Evolutionary conservation across 2,888 invertebrate species (phyloP).

Genomic region (Drepanosiphum platanoidis): DNA sequence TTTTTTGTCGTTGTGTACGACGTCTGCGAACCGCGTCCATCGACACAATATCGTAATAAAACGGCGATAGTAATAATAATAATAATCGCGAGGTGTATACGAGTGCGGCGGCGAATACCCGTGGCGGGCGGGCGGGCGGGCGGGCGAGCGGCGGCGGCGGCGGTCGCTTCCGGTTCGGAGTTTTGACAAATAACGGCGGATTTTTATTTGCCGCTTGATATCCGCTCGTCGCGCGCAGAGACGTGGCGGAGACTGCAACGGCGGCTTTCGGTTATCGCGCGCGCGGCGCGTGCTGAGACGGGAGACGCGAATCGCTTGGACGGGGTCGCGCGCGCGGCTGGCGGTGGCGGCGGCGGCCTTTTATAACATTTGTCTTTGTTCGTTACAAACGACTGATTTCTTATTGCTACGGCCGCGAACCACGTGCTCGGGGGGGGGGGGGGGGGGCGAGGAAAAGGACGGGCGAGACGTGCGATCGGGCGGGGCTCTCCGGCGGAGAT

Average conservation of each 20-base stretch:
- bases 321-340: conserved; percentile 48
- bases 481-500: not conserved
- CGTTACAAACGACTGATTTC: conserved; percentile 64
- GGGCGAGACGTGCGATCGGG: not conserved
- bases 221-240: conserved; percentile 11
- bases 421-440: conserved; percentile 3
- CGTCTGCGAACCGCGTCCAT: too few relatives aligned
- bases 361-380: conserved; percentile 64
- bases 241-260: not conserved
- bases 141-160: not conserved
- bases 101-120: not conserved
- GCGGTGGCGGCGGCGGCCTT: conserved; percentile 60
- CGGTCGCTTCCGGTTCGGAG: conserved; percentile 46
- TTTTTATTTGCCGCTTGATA: conserved; percentile 61
- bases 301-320: not conserved
- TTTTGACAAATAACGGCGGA: conserved; percentile 58
- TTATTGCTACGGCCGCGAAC: conserved; percentile 62
- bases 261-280: conserved; percentile 6
- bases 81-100: not conserved
- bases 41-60: too few relatives aligned
- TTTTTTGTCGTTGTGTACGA: too few relatives aligned
- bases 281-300: not conserved
- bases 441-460: not conserved
- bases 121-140: not conserved
- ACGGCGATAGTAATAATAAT: too few relatives aligned